Base-by-base conservation (phyloP, 2,113 vertebrate species). In the Galeopterus variegatus region DNA sequence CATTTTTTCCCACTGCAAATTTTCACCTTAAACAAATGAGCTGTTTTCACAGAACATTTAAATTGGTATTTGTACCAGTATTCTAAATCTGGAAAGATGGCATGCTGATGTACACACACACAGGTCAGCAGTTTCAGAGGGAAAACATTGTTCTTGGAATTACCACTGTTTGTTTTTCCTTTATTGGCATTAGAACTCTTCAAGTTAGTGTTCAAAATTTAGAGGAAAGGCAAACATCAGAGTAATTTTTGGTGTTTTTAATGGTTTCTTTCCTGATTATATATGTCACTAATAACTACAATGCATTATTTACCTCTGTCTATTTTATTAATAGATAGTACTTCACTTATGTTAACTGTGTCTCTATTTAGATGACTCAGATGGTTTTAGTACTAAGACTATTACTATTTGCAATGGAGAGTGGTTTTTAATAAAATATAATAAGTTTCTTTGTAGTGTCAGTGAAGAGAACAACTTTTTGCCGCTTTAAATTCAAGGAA, bases 71-170 rank as follows among this genome's bases (percentile, higher is more conserved):
- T 92, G 41, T 8, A n/a, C 3, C 28, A 52, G 60, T 26, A 5
- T 56, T 93, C 87, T 93, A 52, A 88, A 56, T 97, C 83, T 88
- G 80, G 96, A 92, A 67, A 88, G 79, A 81, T 70, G 75, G 76
- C 23, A 1, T 80, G 92, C 83, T 87, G 79, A 48, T 75, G 52
- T n/a, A 52, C n/a, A 52, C 50, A 52, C 41, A 36, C 65, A 23
- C 23, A 84, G 92, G 50, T 88, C 93, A 73, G 88, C 92, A 56
- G 52, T 73, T 94, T 73, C 15, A 58, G 52, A 84, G 80, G 64
- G 90, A 60, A 90, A 75, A 77, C 73, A 41, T 67, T 97, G 52
- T 50, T 90, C 81, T 94, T 94, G 96, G 95, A 94, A 9, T n/a
- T 6, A 23, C 52, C 19, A 5, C 64, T 90, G 90, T 76, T 94